Percentiles rank a stretch among this genome's conserved stretches.
Conservation (phyloP, 2,888 invertebrate species). For the Theretra japonica region DNA sequence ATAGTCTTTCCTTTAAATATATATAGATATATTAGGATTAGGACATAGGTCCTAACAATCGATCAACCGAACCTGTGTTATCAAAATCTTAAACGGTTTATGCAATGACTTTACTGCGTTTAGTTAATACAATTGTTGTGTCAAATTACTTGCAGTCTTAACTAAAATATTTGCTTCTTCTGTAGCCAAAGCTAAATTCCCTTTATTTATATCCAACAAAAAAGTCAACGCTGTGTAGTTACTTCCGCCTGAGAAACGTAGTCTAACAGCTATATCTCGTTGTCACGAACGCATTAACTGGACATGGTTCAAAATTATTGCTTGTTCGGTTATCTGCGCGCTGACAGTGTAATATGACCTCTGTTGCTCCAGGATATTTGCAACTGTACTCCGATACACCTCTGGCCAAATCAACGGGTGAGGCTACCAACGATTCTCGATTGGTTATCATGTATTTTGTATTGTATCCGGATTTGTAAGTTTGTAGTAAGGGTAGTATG, state of each 20-base stretch:
- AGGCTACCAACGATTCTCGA: background rate
- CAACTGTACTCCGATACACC: background rate
- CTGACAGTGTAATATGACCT: conserved; percentile 25
- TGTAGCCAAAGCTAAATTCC: too few relatives aligned
- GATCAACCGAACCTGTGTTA: too few relatives aligned
- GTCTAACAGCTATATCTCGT: conserved; percentile 7
- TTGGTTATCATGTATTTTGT: background rate
- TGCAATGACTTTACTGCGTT: too few relatives aligned
- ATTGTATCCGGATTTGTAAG: too few relatives aligned
- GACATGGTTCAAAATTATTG: conserved; percentile 28
- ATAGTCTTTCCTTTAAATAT: too few relatives aligned
- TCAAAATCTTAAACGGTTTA: too few relatives aligned
- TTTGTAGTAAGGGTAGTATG: too few relatives aligned
- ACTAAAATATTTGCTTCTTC: too few relatives aligned
- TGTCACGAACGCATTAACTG: conserved; percentile 28
- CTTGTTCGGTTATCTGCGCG: conserved; percentile 17
- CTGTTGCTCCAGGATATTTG: conserved; percentile 1
- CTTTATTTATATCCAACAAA: background rate
- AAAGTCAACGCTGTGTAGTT: background rate
- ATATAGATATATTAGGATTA: too few relatives aligned
- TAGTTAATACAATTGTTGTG: too few relatives aligned
- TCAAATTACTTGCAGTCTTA: too few relatives aligned
- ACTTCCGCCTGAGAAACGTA: background rate
- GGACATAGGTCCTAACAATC: too few relatives aligned
- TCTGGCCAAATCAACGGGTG: background rate